Evolutionary conservation across 1,140 invertebrate genomes (phyloP).

Genomic region (Platyscapa corneri): DNA sequence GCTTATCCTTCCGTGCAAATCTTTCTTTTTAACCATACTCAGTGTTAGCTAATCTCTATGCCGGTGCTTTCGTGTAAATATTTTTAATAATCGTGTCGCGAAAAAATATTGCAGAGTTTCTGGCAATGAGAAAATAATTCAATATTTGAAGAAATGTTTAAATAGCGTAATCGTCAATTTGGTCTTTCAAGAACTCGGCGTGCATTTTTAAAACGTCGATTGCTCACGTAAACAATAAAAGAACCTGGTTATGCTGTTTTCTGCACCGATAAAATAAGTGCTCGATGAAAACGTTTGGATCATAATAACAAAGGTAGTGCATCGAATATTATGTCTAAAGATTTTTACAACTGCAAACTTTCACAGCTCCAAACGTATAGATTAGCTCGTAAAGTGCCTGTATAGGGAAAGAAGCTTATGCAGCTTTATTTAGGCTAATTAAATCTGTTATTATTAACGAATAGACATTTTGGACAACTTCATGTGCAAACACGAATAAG

Average conservation of each 20-base stretch:
- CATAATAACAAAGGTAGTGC: neutral
- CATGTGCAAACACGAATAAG: neutral
- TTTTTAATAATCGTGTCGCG: too few relatives aligned
- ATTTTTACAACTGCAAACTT: neutral
- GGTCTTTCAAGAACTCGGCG: neutral
- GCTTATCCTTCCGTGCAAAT: too few relatives aligned
- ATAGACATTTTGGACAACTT: neutral
- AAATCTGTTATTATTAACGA: neutral
- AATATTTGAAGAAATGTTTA: neutral
- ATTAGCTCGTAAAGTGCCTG: neutral
- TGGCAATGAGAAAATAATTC: too few relatives aligned
- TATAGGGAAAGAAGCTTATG: neutral
- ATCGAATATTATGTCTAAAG: neutral
- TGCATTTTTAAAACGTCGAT: neutral
- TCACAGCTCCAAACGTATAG: too few relatives aligned
- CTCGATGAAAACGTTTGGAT: neutral
- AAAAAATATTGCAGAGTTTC: too few relatives aligned
- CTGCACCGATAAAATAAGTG: neutral
- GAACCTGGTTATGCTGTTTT: neutral
- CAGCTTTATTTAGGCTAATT: neutral
- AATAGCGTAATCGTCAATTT: too few relatives aligned
- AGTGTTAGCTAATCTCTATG: too few relatives aligned
- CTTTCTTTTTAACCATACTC: too few relatives aligned
- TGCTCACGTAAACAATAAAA: neutral
- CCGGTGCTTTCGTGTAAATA: too few relatives aligned